phyloP scores from a whole-genome alignment of 2,888 invertebrate genomes.

The Bedellia somnulentella region DNA sequence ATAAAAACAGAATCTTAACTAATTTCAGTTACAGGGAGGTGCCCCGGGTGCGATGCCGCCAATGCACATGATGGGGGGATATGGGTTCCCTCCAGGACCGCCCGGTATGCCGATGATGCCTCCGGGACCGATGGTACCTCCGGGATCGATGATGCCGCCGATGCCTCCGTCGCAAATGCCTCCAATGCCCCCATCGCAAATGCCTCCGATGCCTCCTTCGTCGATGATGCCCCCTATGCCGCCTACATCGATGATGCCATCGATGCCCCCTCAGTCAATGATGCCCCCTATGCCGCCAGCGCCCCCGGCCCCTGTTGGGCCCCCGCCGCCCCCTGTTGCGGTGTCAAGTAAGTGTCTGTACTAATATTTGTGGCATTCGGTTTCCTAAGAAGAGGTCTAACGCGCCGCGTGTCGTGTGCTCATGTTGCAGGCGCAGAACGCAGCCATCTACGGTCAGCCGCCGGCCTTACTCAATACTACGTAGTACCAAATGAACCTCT shows the following conservation, averaged over 20 bases:
- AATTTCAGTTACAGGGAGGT: too few species aligned
- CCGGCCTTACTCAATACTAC: too few species aligned
- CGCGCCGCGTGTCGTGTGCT: conserved; percentile 10
- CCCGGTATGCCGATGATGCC: neutral
- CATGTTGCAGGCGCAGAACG: conserved; percentile 15
- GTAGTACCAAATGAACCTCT: conserved; percentile 4
- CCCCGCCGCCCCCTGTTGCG: conserved; percentile 7
- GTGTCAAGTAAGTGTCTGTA: conserved; percentile 4
- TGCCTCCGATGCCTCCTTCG: neutral
- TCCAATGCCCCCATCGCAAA: neutral
- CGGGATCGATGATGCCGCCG: conserved; percentile 7
- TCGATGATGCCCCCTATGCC: conserved; percentile 7
- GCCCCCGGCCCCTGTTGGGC: conserved; percentile 9
- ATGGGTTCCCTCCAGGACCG: too few species aligned
- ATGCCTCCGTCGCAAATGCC: neutral
- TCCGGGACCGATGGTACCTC: neutral
- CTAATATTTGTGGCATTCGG: conserved; percentile 1
- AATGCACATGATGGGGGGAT: too few species aligned
- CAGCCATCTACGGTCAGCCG: conserved; percentile 5
- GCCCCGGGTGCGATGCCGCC: too few species aligned
- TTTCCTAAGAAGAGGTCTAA: conserved; percentile 7
- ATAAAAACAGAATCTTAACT: too few species aligned
- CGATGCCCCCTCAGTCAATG: conserved; percentile 7
- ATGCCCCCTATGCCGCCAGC: conserved; percentile 10
- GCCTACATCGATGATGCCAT: conserved; percentile 5